These are phyloP conservation scores for Drosophila subpulchrella DNA, from an alignment of 1,140 invertebrate species.

Conservation along the genomic window DNA sequence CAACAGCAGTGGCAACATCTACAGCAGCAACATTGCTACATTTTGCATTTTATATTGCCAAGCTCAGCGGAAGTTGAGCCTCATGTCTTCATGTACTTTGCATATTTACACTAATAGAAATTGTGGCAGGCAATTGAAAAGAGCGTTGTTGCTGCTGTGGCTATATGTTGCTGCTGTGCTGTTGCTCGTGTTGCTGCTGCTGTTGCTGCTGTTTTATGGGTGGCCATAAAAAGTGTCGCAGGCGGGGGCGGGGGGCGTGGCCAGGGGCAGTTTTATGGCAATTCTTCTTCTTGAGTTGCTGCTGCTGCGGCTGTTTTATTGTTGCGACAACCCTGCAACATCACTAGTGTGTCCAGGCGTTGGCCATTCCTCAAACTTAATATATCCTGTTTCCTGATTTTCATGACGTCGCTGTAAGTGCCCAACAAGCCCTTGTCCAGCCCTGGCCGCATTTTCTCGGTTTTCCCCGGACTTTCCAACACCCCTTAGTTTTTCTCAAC, in stretches of 20 bases:
- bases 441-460: constrained; percentile 65
- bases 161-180: constrained; percentile 4
- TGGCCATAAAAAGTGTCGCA: constrained; percentile 78
- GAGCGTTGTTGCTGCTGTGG: constrained; percentile 39
- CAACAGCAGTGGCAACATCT: constrained; percentile 15
- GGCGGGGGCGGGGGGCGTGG: constrained; percentile 27
- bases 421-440: constrained; percentile 20
- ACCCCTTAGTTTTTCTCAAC: not conserved
- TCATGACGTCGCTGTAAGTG: constrained; percentile 73
- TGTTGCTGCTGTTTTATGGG: constrained; percentile 62
- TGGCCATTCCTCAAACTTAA: constrained; percentile 79
- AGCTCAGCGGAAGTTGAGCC: constrained; percentile 77
- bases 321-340: constrained; percentile 67
- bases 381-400: constrained; percentile 83
- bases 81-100: constrained; percentile 83
- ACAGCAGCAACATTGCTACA: constrained; percentile 69
- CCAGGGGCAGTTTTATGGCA: constrained; percentile 66
- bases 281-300: constrained; percentile 5
- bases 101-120: constrained; percentile 84
- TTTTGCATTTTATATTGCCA: constrained; percentile 74
- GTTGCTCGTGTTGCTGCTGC: constrained; percentile 16
- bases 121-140: constrained; percentile 80
- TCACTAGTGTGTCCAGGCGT: constrained; percentile 54
- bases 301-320: constrained; percentile 52
- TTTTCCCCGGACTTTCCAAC: constrained; percentile 34